Base-by-base conservation (phyloP, 2,113 vertebrate genomes). In the Rhinichthys klamathensis region DNA sequence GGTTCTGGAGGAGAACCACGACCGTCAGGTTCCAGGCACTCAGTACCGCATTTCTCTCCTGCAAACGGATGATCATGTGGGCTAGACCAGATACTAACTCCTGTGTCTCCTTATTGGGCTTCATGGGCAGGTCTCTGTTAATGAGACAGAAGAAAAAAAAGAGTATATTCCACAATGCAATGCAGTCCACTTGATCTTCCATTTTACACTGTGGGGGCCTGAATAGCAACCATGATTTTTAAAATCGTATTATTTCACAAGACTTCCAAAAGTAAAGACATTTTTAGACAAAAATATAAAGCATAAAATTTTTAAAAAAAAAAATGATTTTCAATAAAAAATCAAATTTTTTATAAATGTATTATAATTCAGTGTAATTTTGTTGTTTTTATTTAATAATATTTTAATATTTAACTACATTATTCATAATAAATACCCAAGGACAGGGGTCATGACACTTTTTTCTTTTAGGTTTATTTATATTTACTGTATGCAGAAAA, bases 11-110 rank as follows among this genome's bases (percentile, higher is more conserved):
- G 86, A 99, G 90, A 84, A 97, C 58, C 83, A 94, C 89, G 46
- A 95, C 93, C 90, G 94, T 93, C 46, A 99, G 93, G 73, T 95
- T 92, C 97, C 97, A 99, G 0, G 97, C 96, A 84, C 93, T 96
- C 87, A 96, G 92, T 80, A 96, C 91, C 91, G 94, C 94, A 87
- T 96, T 97, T 84, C 95, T 92, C 87, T 99, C 97, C 88, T 99
- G 98, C 72, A 95, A 84, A 16, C 95, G 94, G 38, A 98, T 94
- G 77, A 97, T 93, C 90, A 92, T 93, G 87, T 97, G 96, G 61
- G 97, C 97, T 2, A 98, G 91, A 0, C 96, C 94, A 27, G 85
- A 93, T 84, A 96, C 96, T 87, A 96, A 98, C 87, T 93, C 91
- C 23, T 96, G 95, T 77, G 94, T 91, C 88, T 97, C 95, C 54